Base-by-base conservation (phyloP, 2,113 vertebrate species). In the Campylomormyrus numenius region DNA sequence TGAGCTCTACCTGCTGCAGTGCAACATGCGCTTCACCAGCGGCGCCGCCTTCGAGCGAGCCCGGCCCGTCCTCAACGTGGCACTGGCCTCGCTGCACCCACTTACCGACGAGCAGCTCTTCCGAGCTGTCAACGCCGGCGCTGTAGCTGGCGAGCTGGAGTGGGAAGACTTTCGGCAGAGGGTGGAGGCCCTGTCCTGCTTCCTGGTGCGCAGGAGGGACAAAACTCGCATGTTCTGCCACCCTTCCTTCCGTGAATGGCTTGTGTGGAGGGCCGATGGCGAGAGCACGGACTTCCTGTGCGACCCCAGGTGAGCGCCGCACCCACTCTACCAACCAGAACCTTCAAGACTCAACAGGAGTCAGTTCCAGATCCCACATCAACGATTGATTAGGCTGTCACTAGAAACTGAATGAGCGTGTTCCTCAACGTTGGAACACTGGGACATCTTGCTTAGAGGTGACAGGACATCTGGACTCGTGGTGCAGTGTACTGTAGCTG, bases 201-300 rank as follows among this genome's bases (percentile, higher is more conserved):
- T 99, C 91, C 96, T 99, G 95, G 96, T 99, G 92, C 97, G 97
- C 90, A 96, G 98, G 56, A 95, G 98, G 86, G 98, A 99, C 90
- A 97, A 97, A 92, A 99, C 98, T 0, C 97, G 98, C 6, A 99
- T 99, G 98, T 97, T 99, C 93, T 99, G 97, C 94, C 98, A 99
- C 70, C 98, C 98, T 0, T 99, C 98, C 92, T 99, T 99, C 95
- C 95, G 98, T 91, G 98, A 99, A 88, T 99, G 98, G 98, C 96
- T 99, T 45, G 96, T 99, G 24, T 99, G 98, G 98, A 96, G 98
- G 95, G 97, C 97, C 1, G 98, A 99, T 0, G 97, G 98, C 7
- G 98, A 99, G 91, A 99, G 96, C 91, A 96, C 95, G 0, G 97
- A 99, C 94, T 99, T 99, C 93, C 94, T 99, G 1, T 99, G 98